Conservation (phyloP, 2,888 invertebrate genomes). For the Serripes groenlandicus region DNA sequence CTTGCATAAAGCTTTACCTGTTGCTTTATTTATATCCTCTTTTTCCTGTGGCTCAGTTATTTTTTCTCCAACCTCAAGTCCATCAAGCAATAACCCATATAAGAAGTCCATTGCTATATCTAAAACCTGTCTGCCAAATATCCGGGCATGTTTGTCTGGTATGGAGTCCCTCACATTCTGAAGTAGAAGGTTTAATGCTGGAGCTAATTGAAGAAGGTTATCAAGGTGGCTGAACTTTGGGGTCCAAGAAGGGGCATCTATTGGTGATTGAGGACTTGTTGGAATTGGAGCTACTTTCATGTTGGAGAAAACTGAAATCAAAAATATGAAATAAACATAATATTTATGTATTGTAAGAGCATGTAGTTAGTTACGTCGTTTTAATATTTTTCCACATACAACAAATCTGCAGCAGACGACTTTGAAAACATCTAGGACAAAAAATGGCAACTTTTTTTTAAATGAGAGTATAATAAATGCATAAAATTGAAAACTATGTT, state of each 20-base stretch:
- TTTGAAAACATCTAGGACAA: no score
- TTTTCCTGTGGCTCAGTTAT: slow-evolving; percentile 54
- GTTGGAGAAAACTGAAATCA: slow-evolving; percentile 68
- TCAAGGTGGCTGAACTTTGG: slow-evolving; percentile 64
- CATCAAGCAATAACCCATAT: slow-evolving; percentile 76
- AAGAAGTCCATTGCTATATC: slow-evolving; percentile 78
- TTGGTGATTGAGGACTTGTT: slow-evolving; percentile 43
- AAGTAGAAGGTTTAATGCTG: slow-evolving; percentile 76
- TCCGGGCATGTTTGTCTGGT: slow-evolving; percentile 72
- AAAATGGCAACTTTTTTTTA: no score
- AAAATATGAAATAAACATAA: no score
- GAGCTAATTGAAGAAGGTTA: slow-evolving; percentile 74
- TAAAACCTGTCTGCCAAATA: slow-evolving; percentile 80
- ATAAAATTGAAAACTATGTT: no score
- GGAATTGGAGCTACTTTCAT: slow-evolving; percentile 20
- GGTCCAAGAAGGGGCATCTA: slow-evolving; percentile 51
- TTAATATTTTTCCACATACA: no score
- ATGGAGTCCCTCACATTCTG: slow-evolving; percentile 73
- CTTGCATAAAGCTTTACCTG: slow-evolving; percentile 33
- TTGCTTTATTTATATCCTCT: slow-evolving; percentile 66
- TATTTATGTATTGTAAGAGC: no score
- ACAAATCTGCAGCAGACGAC: no score
- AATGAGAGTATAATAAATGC: no score
- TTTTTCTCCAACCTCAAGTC: slow-evolving; percentile 60
- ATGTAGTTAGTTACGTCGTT: no score